Evolutionary conservation across 2,797 vertebrate genomes (phyloP), one percentile per base, ranked within the genome.

Genomic region (Danionella dracula): DNA sequence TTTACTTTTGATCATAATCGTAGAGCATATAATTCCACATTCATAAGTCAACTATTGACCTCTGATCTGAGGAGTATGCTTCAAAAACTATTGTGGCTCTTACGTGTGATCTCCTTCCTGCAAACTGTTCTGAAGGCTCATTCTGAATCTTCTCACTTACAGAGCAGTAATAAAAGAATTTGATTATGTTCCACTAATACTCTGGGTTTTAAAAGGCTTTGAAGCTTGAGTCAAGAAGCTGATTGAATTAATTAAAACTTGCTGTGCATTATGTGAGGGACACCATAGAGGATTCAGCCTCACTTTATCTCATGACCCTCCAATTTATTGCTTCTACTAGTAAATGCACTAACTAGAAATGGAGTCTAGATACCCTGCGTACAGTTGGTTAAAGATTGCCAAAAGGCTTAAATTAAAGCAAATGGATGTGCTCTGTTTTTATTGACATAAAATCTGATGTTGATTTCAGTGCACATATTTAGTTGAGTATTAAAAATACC

Each of bases 231-330:
- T 86, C 76, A 83, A 79, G 77, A 74, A 72, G 64, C 77, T 51
- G 80, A 86, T 84, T 84, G 83, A 81, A 86, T 86, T 83, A 82
- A 88, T 89, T 85, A 85, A 86, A 85, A 76, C 74, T 79, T 54
- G 71, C 74, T 80, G 79, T 82, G 81, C 21, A 31, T 6, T 17
- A 6, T 57, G 38, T 31, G 63, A 57, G 73, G 78, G 76, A 76
- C 73, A 49, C 71, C 70, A 54, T 64, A 68, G 38, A 71, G 77
- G 81, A 84, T 84, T 60, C 73, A 75, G 73, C 68, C 78, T 35
- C 10, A 66, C 71, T 68, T 66, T 69, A 69, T 76, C 63, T 71
- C 21, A 29, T 82, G 78, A 82, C 77, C 76, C 71, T 60, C 56
- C 53, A 27, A 70, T 53, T 57, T 53, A 66, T 74, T 68, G 53